A percentile compares a stretch with the other conserved stretches of the same genome.
Conservation (phyloP, 2,113 vertebrate species). For the Oenanthe oenanthe region DNA sequence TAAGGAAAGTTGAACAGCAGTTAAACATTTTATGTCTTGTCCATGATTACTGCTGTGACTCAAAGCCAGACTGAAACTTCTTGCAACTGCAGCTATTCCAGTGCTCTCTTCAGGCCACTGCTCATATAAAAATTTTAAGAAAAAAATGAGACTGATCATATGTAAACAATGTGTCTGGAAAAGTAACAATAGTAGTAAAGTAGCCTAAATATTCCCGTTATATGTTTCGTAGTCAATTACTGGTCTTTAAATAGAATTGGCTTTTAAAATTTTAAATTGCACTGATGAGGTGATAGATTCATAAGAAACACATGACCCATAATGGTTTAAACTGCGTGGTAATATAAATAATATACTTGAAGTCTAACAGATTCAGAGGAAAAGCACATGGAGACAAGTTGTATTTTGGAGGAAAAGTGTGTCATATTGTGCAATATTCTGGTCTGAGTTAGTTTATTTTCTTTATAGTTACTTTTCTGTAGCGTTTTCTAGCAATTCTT, state of each 20-base stretch:
- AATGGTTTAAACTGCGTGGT: neutral
- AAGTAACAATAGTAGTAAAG: neutral
- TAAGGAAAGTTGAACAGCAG: neutral
- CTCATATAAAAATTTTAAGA: neutral
- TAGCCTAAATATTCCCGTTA: neutral
- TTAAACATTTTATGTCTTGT: neutral
- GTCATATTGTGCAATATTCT: neutral
- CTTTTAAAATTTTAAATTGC: neutral
- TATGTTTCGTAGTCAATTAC: neutral
- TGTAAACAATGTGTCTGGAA: neutral
- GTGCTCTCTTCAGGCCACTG: neutral
- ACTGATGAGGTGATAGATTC: neutral
- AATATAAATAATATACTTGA: neutral
- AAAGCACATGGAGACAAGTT: neutral
- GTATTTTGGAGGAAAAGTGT: neutral
- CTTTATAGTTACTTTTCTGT: neutral
- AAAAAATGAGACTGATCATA: neutral
- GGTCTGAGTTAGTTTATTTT: neutral
- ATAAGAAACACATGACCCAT: neutral
- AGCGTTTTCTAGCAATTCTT: neutral
- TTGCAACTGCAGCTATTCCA: neutral
- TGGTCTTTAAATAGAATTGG: neutral
- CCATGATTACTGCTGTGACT: neutral
- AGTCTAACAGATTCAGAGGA: neutral
- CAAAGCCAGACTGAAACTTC: neutral